phyloP scores from a whole-genome alignment of 2,113 vertebrate genomes.

The Centrocercus urophasianus region DNA sequence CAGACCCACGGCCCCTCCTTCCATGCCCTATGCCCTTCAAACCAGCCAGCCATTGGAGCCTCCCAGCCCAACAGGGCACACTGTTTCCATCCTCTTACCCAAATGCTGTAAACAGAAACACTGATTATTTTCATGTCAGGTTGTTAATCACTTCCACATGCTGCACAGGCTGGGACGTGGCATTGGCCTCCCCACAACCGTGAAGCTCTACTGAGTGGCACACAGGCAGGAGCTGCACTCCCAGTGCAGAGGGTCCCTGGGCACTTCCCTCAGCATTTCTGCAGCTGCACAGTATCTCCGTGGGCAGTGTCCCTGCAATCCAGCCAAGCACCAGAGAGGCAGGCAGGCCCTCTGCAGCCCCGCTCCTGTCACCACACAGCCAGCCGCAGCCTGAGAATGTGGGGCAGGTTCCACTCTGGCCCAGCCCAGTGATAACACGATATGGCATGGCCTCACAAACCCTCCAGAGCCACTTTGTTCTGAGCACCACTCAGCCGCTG shows the following conservation, averaged over 20 bases:
- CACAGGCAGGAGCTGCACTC: neutral
- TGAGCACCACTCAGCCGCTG: fast-evolving
- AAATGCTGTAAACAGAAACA: slow-evolving; percentile 59
- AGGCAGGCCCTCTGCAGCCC: neutral
- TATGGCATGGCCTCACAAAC: neutral
- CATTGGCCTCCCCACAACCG: neutral
- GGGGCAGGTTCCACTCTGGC: neutral
- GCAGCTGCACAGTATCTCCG: neutral
- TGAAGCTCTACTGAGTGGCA: neutral
- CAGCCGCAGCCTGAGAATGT: fast-evolving
- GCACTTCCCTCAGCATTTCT: neutral
- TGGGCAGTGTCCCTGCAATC: neutral
- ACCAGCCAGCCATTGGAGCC: neutral
- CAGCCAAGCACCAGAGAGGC: neutral
- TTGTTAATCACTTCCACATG: slow-evolving; percentile 58
- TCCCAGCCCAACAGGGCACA: slow-evolving; percentile 9
- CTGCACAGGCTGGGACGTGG: fast-evolving
- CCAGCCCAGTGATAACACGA: neutral
- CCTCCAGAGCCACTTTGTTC: neutral
- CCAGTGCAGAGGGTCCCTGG: neutral
- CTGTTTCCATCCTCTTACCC: slow-evolving; percentile 24
- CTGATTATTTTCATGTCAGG: slow-evolving; percentile 38
- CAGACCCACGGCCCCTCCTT: neutral
- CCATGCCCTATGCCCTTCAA: neutral
- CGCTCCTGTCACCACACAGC: neutral